phyloP scores from a whole-genome alignment of 2,888 invertebrate species.

The Parnassius smintheus region DNA sequence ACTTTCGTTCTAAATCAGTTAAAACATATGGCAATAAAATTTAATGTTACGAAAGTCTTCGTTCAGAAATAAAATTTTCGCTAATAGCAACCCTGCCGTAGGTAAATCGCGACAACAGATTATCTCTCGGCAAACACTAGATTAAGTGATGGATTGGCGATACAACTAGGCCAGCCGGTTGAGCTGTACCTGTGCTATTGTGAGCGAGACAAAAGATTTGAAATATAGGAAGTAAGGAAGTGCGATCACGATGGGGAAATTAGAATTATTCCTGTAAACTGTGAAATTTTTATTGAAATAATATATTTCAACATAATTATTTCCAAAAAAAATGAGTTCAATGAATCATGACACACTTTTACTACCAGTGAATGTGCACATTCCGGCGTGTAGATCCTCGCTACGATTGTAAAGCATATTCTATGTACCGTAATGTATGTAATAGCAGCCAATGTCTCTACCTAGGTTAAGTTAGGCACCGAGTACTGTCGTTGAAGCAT shows the following conservation, averaged over 20 bases:
- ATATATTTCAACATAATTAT: no score
- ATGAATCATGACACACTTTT: no score
- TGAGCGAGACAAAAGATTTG: constrained; percentile 4
- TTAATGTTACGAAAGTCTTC: background rate
- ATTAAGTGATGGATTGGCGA: constrained; percentile 22
- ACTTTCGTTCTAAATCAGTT: no score
- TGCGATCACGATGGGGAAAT: constrained; percentile 1
- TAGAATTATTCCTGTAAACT: background rate
- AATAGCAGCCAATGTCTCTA: no score
- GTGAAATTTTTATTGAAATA: background rate
- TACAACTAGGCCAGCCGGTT: constrained; percentile 22
- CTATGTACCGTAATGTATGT: no score
- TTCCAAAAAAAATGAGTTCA: no score
- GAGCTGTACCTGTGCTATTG: constrained; percentile 5
- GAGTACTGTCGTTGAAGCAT: no score
- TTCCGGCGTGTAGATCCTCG: no score
- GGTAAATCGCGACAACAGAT: constrained; percentile 21
- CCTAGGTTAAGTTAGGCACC: no score
- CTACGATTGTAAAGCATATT: no score
- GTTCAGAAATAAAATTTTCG: constrained; percentile 4
- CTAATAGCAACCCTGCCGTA: constrained; percentile 16
- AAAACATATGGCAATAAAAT: no score
- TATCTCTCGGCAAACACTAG: constrained; percentile 18
- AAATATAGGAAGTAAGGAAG: constrained; percentile 13
- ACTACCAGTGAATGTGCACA: no score